Conservation (phyloP, 2,888 invertebrate species). For the Drosophila gaucha region DNA sequence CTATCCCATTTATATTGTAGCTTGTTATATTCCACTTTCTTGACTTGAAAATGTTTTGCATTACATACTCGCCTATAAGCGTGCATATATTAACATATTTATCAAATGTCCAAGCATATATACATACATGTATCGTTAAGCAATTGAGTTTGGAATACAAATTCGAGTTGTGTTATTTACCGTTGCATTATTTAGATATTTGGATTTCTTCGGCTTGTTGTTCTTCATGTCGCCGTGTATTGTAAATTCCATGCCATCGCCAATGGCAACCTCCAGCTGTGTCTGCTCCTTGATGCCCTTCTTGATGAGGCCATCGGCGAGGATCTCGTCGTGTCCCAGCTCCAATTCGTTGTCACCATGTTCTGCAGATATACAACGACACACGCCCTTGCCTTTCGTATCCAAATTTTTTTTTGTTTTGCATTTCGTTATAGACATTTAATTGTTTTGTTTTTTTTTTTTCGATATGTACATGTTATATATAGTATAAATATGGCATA, state of each 20-base stretch:
- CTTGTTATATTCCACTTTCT: too few relatives aligned
- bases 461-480: constrained; percentile 57
- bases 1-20: too few relatives aligned
- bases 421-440: constrained; percentile 51
- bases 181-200: constrained; percentile 92
- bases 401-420: constrained; percentile 71
- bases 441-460: constrained; percentile 16
- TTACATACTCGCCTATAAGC: too few relatives aligned
- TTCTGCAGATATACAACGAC: constrained; percentile 90
- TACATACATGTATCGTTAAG: constrained; percentile 24
- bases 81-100: constrained; percentile 2
- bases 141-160: constrained; percentile 3
- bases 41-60: not conserved
- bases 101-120: constrained; percentile 27
- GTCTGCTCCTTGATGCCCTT: constrained; percentile 95
- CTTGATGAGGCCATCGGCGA: constrained; percentile 93
- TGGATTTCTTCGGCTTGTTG: constrained; percentile 92
- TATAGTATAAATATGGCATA: constrained; percentile 38
- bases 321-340: constrained; percentile 88
- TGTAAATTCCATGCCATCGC: constrained; percentile 96
- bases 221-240: constrained; percentile 95
- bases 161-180: constrained; percentile 82
- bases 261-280: constrained; percentile 95
- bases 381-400: constrained; percentile 85
- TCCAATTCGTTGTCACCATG: constrained; percentile 88